Percentiles rank a stretch among this genome's conserved stretches.
phyloP scores from a whole-genome alignment of 2,113 vertebrate species.

The Spea multiplicata region DNA sequence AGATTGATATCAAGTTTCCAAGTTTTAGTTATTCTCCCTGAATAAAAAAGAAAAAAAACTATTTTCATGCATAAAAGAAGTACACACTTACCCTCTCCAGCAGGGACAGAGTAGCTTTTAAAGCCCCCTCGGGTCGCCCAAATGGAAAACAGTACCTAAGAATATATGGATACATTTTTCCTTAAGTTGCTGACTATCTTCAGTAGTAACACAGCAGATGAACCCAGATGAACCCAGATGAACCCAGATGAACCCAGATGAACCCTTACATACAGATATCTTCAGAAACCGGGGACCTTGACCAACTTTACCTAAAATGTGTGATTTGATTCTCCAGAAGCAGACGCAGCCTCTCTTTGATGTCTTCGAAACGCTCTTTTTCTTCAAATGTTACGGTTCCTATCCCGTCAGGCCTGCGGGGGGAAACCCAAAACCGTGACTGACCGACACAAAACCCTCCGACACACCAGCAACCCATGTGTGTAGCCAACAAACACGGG shows the following conservation, averaged over 20 bases:
- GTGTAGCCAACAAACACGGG: conserved; percentile 37
- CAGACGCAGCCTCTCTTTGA: conserved; percentile 92
- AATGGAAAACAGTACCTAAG: conserved; percentile 97
- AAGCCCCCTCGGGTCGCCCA: conserved; percentile 93
- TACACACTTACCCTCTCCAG: conserved; percentile 84
- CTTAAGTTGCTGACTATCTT: conserved; percentile 17
- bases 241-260: background rate
- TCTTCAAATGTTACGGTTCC: conserved; percentile 95
- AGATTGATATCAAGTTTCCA: no score
- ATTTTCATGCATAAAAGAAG: background rate
- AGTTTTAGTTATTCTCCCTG: background rate
- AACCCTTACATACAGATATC: background rate
- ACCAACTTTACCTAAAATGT: conserved; percentile 86
- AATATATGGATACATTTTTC: conserved; percentile 55
- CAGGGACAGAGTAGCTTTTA: conserved; percentile 94
- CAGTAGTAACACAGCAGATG: background rate
- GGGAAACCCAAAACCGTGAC: conserved; percentile 58
- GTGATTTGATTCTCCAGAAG: conserved; percentile 98
- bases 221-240: background rate
- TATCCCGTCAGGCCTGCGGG: conserved; percentile 90
- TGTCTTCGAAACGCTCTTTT: conserved; percentile 93
- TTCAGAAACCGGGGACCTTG: background rate
- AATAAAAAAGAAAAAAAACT: background rate
- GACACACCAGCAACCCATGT: conserved; percentile 49
- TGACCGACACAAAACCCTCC: conserved; percentile 53